Evolutionary conservation across 2,797 vertebrate species (phyloP).

Genomic region (Enteromius thamalakanensis): DNA sequence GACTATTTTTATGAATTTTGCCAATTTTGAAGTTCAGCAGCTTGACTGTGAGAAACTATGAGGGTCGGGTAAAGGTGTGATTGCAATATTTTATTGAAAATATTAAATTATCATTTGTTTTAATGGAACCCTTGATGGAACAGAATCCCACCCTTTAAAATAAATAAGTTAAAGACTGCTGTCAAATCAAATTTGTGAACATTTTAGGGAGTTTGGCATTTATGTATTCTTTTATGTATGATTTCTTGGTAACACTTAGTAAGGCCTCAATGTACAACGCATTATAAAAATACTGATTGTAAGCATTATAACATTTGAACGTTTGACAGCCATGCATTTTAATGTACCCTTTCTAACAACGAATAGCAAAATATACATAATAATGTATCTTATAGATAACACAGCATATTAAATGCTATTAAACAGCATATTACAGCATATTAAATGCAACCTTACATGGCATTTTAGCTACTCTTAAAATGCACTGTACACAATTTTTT

Average conservation of each 20-base stretch:
- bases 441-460: too few species aligned
- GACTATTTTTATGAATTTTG: background rate
- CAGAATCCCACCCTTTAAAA: background rate
- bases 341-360: background rate
- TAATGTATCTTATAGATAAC: background rate
- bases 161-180: too few species aligned
- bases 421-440: too few species aligned
- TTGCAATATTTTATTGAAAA: background rate
- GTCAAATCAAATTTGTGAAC: too few species aligned
- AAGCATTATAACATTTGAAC: background rate
- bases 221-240: background rate
- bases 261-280: background rate
- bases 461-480: background rate
- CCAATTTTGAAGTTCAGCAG: background rate
- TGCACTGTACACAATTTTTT: background rate
- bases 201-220: background rate
- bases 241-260: background rate
- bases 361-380: too few species aligned
- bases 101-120: background rate
- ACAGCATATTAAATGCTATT: background rate
- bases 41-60: background rate
- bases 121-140: background rate
- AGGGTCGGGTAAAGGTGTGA: background rate
- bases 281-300: too few species aligned
- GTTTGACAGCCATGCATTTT: background rate